These are phyloP conservation scores for Acanthosepion lycidas DNA, from an alignment of 2,888 invertebrate genomes.

Conservation along the genomic window DNA sequence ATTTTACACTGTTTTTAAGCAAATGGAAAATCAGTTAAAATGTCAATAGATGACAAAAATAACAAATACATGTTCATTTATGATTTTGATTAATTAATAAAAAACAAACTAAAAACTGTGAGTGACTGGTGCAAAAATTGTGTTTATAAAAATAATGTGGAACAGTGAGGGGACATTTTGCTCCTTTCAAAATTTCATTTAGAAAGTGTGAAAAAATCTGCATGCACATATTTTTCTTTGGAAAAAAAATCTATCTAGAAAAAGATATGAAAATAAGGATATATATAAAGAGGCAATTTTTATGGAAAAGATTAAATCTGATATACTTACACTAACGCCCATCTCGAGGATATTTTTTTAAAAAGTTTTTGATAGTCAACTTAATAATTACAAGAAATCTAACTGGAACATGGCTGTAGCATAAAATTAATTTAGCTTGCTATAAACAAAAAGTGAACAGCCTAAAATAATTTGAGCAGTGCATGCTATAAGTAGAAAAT, in stretches of 20 bases:
- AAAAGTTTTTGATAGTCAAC: background rate
- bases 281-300: background rate
- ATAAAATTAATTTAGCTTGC: background rate
- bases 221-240: background rate
- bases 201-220: background rate
- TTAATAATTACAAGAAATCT: background rate
- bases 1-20: too few species aligned
- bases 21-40: too few species aligned
- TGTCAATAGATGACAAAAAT: too few species aligned
- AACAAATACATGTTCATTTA: too few species aligned
- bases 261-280: background rate
- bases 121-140: conserved; percentile 33
- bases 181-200: background rate
- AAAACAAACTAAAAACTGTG: background rate
- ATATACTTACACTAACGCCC: conserved; percentile 9
- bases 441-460: conserved; percentile 10
- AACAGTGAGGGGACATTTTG: background rate
- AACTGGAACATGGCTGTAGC: background rate
- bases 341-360: background rate
- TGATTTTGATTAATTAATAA: background rate
- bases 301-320: background rate
- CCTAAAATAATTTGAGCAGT: background rate
- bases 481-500: background rate
- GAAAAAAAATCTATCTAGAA: background rate
- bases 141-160: background rate